These are phyloP conservation scores for Neoaliturus tenellus DNA, from an alignment of 2,888 invertebrate species.

Conservation along the genomic window DNA sequence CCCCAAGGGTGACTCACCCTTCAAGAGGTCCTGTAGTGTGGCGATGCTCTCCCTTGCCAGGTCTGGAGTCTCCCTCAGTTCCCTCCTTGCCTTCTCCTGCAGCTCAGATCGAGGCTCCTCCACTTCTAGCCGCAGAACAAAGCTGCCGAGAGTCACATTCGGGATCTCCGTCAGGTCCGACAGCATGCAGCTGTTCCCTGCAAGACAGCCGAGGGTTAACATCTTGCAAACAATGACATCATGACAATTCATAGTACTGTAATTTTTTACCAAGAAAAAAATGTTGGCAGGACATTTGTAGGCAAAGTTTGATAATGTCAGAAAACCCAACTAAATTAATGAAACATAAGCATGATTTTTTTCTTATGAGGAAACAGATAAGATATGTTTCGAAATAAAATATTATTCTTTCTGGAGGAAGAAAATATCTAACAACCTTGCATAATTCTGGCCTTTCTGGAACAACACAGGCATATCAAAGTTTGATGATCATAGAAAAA, in stretches of 20 bases:
- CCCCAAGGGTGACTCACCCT: conserved; percentile 75
- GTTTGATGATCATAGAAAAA: too few relatives aligned
- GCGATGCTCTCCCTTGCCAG: conserved; percentile 76
- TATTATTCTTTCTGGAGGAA: too few relatives aligned
- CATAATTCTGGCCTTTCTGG: too few relatives aligned
- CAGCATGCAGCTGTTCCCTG: conserved; percentile 66
- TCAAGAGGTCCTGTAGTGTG: conserved; percentile 76
- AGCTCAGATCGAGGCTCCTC: conserved; percentile 77
- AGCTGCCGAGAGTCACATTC: conserved; percentile 74
- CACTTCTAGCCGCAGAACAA: conserved; percentile 79
- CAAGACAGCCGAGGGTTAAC: neutral
- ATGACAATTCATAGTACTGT: neutral
- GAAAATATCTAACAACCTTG: too few relatives aligned
- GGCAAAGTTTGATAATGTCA: neutral
- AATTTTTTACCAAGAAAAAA: neutral
- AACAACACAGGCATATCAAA: too few relatives aligned
- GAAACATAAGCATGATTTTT: too few relatives aligned
- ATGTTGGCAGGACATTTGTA: neutral
- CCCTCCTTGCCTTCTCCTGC: conserved; percentile 79
- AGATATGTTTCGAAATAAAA: too few relatives aligned
- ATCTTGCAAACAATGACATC: neutral
- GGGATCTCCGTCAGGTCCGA: conserved; percentile 67
- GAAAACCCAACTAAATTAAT: too few relatives aligned
- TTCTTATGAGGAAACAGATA: too few relatives aligned
- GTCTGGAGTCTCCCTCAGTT: conserved; percentile 84